Percentiles rank a stretch among this genome's conserved stretches.
These are phyloP conservation scores for Atta cephalotes DNA, from an alignment of 1,140 invertebrate species.

Conservation along the genomic window DNA sequence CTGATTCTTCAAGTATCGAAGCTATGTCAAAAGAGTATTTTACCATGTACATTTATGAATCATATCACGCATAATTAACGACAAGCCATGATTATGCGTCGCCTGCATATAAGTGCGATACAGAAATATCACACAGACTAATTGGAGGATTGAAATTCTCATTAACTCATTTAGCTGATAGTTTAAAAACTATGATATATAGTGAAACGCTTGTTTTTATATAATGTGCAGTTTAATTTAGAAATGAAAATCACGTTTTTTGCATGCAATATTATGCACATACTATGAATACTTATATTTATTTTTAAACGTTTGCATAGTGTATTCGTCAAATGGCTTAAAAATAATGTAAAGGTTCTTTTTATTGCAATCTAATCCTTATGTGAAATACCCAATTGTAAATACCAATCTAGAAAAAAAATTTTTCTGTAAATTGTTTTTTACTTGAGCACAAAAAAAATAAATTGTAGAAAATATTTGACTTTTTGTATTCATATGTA, in stretches of 20 bases:
- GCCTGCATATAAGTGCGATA: conserved; percentile 16
- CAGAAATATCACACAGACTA: conserved; percentile 39
- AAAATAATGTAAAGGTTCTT: conserved; percentile 63
- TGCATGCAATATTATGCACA: conserved; percentile 64
- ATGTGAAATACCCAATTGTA: conserved; percentile 12
- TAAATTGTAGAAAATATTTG: too few relatives aligned
- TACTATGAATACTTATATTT: conserved; percentile 72
- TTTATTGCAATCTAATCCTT: conserved; percentile 54
- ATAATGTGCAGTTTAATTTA: conserved; percentile 70
- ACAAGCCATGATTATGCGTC: background rate
- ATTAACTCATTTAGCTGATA: conserved; percentile 52
- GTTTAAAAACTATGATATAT: conserved; percentile 53
- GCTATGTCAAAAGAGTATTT: conserved; percentile 43
- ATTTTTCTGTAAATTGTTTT: background rate
- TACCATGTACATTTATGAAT: conserved; percentile 8
- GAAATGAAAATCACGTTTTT: conserved; percentile 56
- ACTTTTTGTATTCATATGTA: background rate
- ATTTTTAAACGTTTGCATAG: conserved; percentile 65
- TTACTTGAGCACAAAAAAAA: too few relatives aligned
- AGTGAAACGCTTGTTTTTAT: conserved; percentile 63
- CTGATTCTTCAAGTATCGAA: conserved; percentile 27
- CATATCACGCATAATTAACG: conserved; percentile 34
- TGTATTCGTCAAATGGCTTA: conserved; percentile 56
- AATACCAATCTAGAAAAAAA: conserved; percentile 33
- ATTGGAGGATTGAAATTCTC: conserved; percentile 58